phyloP scores from a whole-genome alignment of 2,888 invertebrate genomes.

The Metopia argyrocephala region DNA sequence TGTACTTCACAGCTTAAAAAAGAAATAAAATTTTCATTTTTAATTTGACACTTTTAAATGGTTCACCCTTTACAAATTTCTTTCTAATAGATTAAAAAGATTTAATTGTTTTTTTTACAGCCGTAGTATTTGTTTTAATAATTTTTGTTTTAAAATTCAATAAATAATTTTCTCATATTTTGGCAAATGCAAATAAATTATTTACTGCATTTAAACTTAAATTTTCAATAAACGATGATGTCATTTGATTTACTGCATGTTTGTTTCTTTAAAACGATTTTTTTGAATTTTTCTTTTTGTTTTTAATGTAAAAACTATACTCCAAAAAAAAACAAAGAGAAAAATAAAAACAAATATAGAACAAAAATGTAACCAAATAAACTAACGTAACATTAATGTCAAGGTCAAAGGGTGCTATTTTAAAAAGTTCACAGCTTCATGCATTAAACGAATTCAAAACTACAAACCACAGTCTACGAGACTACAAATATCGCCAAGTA shows the following conservation, averaged over 20 bases:
- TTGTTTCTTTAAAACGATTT: slow-evolving; percentile 20
- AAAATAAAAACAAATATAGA: slow-evolving; percentile 3
- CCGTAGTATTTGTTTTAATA: neutral
- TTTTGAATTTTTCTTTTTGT: slow-evolving; percentile 2
- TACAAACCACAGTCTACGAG: no score
- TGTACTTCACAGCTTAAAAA: no score
- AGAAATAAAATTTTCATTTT: no score
- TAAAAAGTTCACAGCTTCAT: no score
- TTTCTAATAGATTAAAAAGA: neutral
- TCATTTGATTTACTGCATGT: slow-evolving; percentile 25
- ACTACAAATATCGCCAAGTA: no score
- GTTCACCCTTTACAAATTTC: no score
- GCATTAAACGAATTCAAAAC: no score
- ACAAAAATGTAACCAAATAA: neutral
- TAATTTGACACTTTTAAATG: no score
- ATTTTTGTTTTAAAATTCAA: slow-evolving; percentile 44
- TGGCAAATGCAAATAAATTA: slow-evolving; percentile 19
- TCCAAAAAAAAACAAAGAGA: slow-evolving; percentile 1
- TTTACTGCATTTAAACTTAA: slow-evolving; percentile 31
- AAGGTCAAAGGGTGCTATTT: no score
- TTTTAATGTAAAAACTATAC: slow-evolving; percentile 11
- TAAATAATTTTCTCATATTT: slow-evolving; percentile 29
- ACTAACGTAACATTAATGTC: slow-evolving; percentile 28
- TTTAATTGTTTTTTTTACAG: neutral
- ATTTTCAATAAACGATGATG: slow-evolving; percentile 37